phyloP scores from a whole-genome alignment of 92 coral and sea anemone genomes.

The Siderastrea siderea region DNA sequence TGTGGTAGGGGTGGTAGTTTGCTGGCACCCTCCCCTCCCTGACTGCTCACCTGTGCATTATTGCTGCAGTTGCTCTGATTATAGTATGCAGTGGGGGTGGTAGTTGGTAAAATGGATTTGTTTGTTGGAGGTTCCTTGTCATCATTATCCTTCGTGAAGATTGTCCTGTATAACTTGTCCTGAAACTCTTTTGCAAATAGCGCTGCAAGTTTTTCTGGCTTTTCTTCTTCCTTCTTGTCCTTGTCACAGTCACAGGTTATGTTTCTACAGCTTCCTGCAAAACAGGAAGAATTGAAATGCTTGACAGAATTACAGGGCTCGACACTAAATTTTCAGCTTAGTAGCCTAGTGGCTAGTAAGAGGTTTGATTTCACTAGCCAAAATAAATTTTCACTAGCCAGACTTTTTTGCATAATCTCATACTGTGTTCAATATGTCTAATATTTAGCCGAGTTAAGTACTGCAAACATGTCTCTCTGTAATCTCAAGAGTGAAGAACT shows the following conservation, averaged over 20 bases:
- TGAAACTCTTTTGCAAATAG: slow-evolving; percentile 96
- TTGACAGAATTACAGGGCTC: not conserved
- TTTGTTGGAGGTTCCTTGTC: slow-evolving; percentile 59
- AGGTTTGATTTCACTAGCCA: no score
- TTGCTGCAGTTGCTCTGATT: slow-evolving; percentile 69
- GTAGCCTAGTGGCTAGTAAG: no score
- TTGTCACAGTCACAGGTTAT: slow-evolving; percentile 87
- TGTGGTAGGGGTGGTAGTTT: slow-evolving; percentile 20
- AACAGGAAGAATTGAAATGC: not conserved
- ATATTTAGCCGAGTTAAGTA: no score
- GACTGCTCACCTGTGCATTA: slow-evolving; percentile 67
- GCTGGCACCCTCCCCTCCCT: not conserved
- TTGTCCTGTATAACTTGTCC: slow-evolving; percentile 68
- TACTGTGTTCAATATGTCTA: no score
- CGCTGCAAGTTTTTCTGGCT: slow-evolving; percentile 90
- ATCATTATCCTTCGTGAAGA: slow-evolving; percentile 81
- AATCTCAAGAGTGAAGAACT: no score
- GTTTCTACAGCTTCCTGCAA: slow-evolving; percentile 79
- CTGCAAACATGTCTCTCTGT: no score
- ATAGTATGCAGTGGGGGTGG: slow-evolving; percentile 13
- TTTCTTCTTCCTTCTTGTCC: slow-evolving; percentile 52
- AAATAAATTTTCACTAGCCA: no score
- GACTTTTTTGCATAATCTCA: no score
- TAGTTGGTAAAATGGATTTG: slow-evolving; percentile 30
- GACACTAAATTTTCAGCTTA: no score